Evolutionary conservation across 2,113 vertebrate genomes (phyloP), one percentile per base, ranked within the genome.

Genomic region (Sclerurus mexicanus): DNA sequence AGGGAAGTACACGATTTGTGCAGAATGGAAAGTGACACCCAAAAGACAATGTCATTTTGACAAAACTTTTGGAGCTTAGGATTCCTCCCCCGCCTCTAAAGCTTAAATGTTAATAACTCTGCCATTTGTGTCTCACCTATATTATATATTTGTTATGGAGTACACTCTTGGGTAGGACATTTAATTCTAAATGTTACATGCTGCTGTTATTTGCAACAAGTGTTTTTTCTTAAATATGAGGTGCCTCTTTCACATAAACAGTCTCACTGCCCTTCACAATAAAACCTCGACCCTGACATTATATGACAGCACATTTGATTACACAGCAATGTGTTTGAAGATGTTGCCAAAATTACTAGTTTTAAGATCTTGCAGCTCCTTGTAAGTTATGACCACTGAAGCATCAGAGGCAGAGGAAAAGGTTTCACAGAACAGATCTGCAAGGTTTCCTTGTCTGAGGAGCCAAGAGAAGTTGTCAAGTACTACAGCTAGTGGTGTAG

Each of bases 361-460:
- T 89, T 87, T 7, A 93, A 50, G 71, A 85, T 58, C 49, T 56
- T 20, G 6, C 52, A 89, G 46, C 71, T 92, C 74, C 80, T 95
- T 5, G 0, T n/a, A 86, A 60, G 37, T 69, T 69, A 79, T 28
- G 58, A 94, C 64, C 40, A 91, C 64, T 62, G 46, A 89, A 75
- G 83, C 46, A 89, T 64, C 78, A 95, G 95, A 80, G 37, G 58
- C 66, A 95, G 44, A 93, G 19, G 59, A 78, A 92, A 89, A 84
- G 23, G 73, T 39, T 87, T 94, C 78, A 79, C 68, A 93, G 87
- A 94, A 93, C 1, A 3, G 25, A 52, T 56, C 64, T 90, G 74
- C 49, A 77, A 40, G 46, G 39, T 56, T 87, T 93, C 62, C n/a
- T 71, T 55, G n/a, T 59, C 63, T 77, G 47, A 79, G 37, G 31